A percentile compares a stretch with the other conserved stretches of the same genome.
These are phyloP conservation scores for Dynastes grantii DNA, from an alignment of 2,888 invertebrate species.

Conservation along the genomic window DNA sequence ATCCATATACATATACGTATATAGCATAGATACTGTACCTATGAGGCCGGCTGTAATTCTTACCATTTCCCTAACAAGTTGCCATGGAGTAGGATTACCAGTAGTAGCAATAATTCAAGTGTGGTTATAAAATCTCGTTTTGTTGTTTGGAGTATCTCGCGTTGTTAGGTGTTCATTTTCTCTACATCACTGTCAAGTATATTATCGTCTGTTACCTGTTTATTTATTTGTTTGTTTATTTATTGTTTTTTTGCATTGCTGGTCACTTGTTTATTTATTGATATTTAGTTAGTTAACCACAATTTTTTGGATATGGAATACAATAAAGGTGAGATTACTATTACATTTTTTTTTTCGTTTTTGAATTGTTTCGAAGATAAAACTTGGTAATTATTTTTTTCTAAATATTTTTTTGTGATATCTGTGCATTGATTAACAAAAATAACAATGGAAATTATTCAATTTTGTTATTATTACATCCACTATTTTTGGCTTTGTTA, in stretches of 20 bases:
- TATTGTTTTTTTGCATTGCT: not conserved
- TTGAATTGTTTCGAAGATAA: not conserved
- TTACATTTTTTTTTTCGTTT: conserved; percentile 13
- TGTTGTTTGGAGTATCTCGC: conserved; percentile 25
- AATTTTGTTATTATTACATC: not conserved
- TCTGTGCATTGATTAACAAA: no score
- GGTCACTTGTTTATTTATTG: not conserved
- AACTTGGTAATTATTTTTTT: not conserved
- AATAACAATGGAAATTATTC: not conserved
- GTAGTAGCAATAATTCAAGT: conserved; percentile 13
- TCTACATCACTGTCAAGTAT: not conserved
- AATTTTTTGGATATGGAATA: conserved; percentile 49
- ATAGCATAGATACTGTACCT: not conserved
- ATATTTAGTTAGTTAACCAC: conserved; percentile 8
- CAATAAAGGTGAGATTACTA: conserved; percentile 26
- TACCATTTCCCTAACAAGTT: conserved; percentile 40
- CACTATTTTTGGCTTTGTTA: not conserved
- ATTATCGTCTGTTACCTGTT: not conserved
- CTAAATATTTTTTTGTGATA: no score
- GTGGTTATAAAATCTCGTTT: conserved; percentile 6
- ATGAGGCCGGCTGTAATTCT: conserved; percentile 11
- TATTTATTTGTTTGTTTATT: conserved; percentile 8
- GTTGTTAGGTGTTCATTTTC: conserved; percentile 11
- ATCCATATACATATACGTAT: not conserved
- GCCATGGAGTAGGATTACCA: conserved; percentile 22